Evolutionary conservation across 2,797 vertebrate genomes (phyloP).

Genomic region (Pseudocheirus occidentalis): DNA sequence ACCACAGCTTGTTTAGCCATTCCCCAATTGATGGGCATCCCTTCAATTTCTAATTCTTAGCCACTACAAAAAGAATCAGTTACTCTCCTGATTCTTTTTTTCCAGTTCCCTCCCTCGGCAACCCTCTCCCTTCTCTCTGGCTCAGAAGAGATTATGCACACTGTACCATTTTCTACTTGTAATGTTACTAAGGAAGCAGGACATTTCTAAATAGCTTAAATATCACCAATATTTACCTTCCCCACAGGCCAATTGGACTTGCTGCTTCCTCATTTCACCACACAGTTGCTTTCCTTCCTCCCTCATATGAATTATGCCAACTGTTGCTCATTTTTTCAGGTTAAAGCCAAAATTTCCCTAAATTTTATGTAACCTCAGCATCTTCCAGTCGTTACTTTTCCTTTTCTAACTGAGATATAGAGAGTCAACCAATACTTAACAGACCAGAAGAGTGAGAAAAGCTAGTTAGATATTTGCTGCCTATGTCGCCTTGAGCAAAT

Average conservation of each 20-base stretch:
- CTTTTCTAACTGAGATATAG: neutral
- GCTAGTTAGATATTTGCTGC: neutral
- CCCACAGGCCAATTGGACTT: neutral
- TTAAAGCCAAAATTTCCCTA: neutral
- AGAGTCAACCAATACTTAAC: neutral
- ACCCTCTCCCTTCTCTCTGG: neutral
- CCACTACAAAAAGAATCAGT: neutral
- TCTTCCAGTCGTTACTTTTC: neutral
- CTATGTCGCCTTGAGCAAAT: neutral
- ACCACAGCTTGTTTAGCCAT: neutral
- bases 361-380: neutral
- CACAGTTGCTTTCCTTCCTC: neutral
- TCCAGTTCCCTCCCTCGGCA: neutral
- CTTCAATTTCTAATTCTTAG: neutral
- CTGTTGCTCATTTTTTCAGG: neutral
- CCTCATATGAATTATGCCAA: neutral
- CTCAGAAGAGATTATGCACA: neutral
- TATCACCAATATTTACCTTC: neutral
- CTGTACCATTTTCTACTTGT: neutral
- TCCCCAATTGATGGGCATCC: neutral
- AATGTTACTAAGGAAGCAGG: neutral
- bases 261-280: neutral
- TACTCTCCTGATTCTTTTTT: neutral
- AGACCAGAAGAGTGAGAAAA: neutral
- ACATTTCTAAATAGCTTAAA: neutral